Base-by-base conservation (phyloP, 2,113 vertebrate genomes). In the Aegithalos caudatus region DNA sequence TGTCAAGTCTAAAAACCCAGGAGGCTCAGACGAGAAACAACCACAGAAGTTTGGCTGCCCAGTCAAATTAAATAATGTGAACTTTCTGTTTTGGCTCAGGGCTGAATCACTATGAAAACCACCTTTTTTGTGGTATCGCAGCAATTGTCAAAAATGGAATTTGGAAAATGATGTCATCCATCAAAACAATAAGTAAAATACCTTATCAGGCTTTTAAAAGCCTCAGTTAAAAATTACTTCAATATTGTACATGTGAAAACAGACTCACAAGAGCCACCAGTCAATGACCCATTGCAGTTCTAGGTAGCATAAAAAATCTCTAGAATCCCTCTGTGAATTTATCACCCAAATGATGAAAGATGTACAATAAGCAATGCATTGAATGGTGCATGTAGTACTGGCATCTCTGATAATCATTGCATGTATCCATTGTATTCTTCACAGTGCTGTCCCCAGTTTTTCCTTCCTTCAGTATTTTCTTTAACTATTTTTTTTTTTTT, bases 201-300 rank as follows among this genome's bases (percentile, higher is more conserved):
- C 6, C 28, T 76, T 48, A 29, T 42, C 54, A 37, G 16, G 6
- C 64, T 73, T 86, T 76, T 38, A 45, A 88, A 85, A 83, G 23
- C 21, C 42, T 54, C 58, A 17, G 28, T 67, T 65, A 45, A 73
- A 64, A 60, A 45, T 7, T 23, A 44, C 3, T 83, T 83, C 2
- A 0, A 0, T 38, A n/a, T 13, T 1, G 0, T 38, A 28, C 0
- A 0, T 44, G 35, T 47, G 47, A 77, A 80, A 92, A 44, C 12
- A 65, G 42, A 27, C 9, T 31, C 74, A 58, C 0, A 0, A 69
- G 37, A 56, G 10, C 18, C 33, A 14, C 38, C 62, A 61, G 48
- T 40, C 37, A 69, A 31, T 14, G 19, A 57, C 6, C 6, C 1
- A 2, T 13, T 82, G n/a, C 19, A 31, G 11, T 48, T 90, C 47